phyloP scores from a whole-genome alignment of 2,113 vertebrate species.

The Microtus oregoni region DNA sequence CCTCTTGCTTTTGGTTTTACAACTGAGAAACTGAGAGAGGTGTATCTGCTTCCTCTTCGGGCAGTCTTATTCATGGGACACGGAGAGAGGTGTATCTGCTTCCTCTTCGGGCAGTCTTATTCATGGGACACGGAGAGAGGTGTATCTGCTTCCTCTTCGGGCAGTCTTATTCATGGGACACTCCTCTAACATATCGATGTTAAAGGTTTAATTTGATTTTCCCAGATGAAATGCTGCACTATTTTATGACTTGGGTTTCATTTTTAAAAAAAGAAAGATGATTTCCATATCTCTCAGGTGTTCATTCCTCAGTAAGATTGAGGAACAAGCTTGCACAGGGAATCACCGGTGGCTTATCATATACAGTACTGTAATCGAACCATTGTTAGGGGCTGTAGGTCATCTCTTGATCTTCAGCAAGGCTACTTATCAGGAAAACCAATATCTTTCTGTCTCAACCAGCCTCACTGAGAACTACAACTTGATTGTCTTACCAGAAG shows the following conservation, averaged over 20 bases:
- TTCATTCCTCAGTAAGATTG: conserved; percentile 21
- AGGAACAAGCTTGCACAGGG: neutral
- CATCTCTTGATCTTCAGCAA: conserved; percentile 22
- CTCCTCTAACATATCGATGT: neutral
- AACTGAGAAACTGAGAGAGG: neutral
- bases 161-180: conserved; percentile 20
- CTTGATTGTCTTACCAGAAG: conserved; percentile 23
- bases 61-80: conserved; percentile 25
- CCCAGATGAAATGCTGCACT: conserved; percentile 37
- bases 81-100: neutral
- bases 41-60: neutral
- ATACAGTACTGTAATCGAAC: neutral
- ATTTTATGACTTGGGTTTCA: conserved; percentile 52
- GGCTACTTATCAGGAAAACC: neutral
- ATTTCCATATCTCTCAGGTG: neutral
- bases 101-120: conserved; percentile 6
- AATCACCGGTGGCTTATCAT: neutral
- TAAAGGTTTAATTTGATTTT: conserved; percentile 56
- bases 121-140: neutral
- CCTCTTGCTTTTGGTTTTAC: conserved; percentile 10
- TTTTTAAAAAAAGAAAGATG: conserved; percentile 60
- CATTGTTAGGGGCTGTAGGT: neutral
- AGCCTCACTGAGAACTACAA: neutral
- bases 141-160: neutral
- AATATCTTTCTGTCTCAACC: conserved; percentile 5